Evolutionary conservation across 2,797 vertebrate species (phyloP), one percentile per base, ranked within the genome.

Genomic region (Protosalanx chinensis): DNA sequence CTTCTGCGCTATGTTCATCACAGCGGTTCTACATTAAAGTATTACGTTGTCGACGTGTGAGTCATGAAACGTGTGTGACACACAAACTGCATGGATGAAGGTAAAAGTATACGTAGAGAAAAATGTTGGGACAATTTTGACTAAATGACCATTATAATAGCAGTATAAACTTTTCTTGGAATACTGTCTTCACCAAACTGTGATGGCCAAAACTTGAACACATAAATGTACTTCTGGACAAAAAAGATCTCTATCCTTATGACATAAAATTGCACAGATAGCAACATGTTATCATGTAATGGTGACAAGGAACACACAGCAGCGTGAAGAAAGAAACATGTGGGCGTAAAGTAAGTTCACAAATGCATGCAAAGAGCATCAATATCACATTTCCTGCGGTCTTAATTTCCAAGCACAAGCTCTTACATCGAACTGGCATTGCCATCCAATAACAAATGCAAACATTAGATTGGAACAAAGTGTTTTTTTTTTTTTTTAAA

Each of bases 341-440:
- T 94, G 92, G 92, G 91, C 77, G 91, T 91, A 85, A 61, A 90
- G 81, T 33, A 71, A 33, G 80, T 79, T 88, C 79, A 84, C 84
- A 88, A 88, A 88, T 85, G 83, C 87, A 84, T 87, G 83, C 85
- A 83, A 90, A 90, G 88, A 89, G 86, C 90, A 87, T 88, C 87
- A 91, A 92, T 90, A 91, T 90, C 88, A 90, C 87, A 89, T 92
- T 92, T 93, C 91, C 91, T 93, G 92, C 93, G 88, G 87, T 90
- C 89, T 90, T 90, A 84, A 87, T 88, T 91, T 93, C 84, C 84
- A 68, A 82, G 75, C 78, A 87, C 85, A 88, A 80, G 71, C 51
- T 51, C n/a, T 46, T 76, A 79, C 12, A 33, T 72, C 76, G 15
- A 81, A 80, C 35, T 15, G 18, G 71, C 80, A 71, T 75, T 57